phyloP scores from a whole-genome alignment of 2,113 vertebrate species.

The Eptesicus fuscus region DNA sequence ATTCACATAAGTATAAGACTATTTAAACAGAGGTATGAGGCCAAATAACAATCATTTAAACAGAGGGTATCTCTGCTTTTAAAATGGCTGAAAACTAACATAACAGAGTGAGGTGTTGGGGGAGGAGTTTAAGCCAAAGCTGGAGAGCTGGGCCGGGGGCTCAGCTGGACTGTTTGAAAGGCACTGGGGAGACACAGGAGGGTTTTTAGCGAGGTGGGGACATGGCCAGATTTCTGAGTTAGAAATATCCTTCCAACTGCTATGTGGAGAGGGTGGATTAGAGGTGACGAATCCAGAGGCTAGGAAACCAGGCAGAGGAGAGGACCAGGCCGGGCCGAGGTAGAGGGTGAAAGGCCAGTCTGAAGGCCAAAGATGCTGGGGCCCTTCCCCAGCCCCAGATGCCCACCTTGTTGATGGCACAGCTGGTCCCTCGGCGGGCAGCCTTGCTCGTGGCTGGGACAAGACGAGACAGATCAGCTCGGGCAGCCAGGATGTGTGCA shows the following conservation, averaged over 20 bases:
- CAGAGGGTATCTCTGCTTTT: not conserved
- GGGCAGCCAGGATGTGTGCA: slow-evolving; percentile 85
- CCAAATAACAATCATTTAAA: not conserved
- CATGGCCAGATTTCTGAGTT: not conserved
- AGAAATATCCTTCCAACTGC: not conserved
- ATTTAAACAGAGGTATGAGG: not conserved
- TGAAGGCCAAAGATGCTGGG: not conserved
- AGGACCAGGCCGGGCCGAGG: not conserved
- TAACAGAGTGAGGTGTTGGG: not conserved
- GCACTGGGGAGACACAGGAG: not conserved
- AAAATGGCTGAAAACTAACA: not conserved
- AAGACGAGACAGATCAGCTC: slow-evolving; percentile 86
- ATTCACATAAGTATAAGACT: not conserved
- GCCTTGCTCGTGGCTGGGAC: slow-evolving; percentile 71
- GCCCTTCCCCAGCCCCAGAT: not conserved
- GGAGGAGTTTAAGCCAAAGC: not conserved
- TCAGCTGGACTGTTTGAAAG: not conserved
- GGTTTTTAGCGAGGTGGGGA: not conserved
- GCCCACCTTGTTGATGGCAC: slow-evolving; percentile 86
- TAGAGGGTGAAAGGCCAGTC: not conserved
- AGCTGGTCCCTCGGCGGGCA: slow-evolving; percentile 76
- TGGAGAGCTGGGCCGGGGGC: not conserved
- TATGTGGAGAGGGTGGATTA: not conserved
- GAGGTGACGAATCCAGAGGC: not conserved
- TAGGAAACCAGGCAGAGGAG: not conserved